Base-by-base conservation (phyloP, 2,888 invertebrate species). In the Pherbina coryleti region DNA sequence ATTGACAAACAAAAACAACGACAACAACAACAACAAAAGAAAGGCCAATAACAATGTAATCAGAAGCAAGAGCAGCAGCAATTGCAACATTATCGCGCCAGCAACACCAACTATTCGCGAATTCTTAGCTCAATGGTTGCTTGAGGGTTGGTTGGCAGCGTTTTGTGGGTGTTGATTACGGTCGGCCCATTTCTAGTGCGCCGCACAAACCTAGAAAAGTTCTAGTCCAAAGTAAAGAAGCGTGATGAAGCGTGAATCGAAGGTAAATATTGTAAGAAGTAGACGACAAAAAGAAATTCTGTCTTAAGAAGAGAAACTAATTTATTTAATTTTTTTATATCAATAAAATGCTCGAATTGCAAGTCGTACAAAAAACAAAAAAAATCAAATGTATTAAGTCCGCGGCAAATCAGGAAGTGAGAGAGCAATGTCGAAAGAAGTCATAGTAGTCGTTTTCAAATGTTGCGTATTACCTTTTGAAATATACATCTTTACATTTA, bases 1-100 rank as follows among this genome's bases (percentile, higher is more conserved):
- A 49, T 49, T 72, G 66, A 60, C 86, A 85, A 86, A 85, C 86
- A 85, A 85, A 83, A 86, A 86, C 86, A 85, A 81, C 84, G 85
- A 83, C 83, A 83, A 81, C 25, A 49, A 14, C 9, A 25, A 44
- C 28, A 62, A 17, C 14, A 19, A 9, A 28, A 72, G 9, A 8
- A 72, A n/a, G 14, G 34, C 31, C 22, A 19, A 34, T 9, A 28
- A 57, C 8, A 37, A 37, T 37, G 8, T 37, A 37, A 37, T 37
- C 37, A 37, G 37, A 5, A 37, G 7, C 7, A 31, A 5, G 31
- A 37, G 28, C 55, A 44, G 51, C 64, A 83, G 84, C 84, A 85
- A 85, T 84, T 85, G 82, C 82, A 82, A 81, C 80, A 80, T 81
- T 80, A 82, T 81, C 79, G 22, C 64, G n/a, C 57, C 60, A 34